These are phyloP conservation scores for Myanophis thanlyinensis DNA, from an alignment of 2,113 vertebrate genomes.

Conservation along the genomic window DNA sequence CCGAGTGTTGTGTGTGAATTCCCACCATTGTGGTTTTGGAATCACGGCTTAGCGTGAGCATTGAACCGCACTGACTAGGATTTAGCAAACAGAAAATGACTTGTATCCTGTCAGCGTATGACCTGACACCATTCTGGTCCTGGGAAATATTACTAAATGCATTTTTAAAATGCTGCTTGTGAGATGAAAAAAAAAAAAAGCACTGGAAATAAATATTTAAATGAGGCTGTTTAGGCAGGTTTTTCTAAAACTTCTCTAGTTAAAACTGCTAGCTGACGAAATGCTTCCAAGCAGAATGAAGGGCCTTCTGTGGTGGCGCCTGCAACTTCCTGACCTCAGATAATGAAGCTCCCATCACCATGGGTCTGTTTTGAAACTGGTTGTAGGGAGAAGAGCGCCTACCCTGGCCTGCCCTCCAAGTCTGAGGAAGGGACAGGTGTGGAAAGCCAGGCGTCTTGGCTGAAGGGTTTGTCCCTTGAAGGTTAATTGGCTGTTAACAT, in stretches of 20 bases:
- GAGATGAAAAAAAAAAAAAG: not conserved
- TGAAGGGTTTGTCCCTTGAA: conserved; percentile 3
- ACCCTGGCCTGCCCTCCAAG: not conserved
- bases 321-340: not conserved
- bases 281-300: not conserved
- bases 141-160: not conserved
- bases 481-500: conserved; percentile 32
- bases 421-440: not conserved
- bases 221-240: not conserved
- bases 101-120: not conserved
- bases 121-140: not conserved
- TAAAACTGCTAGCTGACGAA: not conserved
- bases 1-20: not conserved
- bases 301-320: not conserved
- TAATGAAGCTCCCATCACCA: not conserved
- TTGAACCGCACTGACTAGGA: not conserved
- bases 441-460: not conserved
- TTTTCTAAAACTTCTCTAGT: not conserved
- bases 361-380: not conserved
- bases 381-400: not conserved
- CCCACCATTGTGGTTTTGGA: not conserved
- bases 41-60: not conserved
- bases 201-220: not conserved
- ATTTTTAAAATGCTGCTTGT: not conserved
- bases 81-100: not conserved